These are phyloP conservation scores for Holacanthus passer DNA, from an alignment of 2,113 vertebrate species.

Conservation along the genomic window DNA sequence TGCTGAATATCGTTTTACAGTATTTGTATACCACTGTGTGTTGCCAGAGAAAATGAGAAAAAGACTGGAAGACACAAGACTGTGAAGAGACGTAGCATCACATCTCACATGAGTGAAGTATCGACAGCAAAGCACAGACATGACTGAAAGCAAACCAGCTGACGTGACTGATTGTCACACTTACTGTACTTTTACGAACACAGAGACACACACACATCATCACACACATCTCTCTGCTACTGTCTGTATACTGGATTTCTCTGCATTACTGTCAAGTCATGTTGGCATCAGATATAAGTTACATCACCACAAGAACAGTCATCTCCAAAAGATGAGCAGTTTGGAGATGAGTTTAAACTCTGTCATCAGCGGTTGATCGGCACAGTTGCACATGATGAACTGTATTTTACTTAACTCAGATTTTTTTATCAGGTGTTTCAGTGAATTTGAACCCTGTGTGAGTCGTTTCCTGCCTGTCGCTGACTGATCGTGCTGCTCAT, in stretches of 20 bases:
- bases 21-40: neutral
- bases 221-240: neutral
- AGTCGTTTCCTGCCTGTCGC: neutral
- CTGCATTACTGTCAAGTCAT: neutral
- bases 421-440: neutral
- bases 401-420: too few species aligned
- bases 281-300: neutral
- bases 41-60: too few species aligned
- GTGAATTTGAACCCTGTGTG: neutral
- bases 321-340: neutral
- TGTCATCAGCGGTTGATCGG: neutral
- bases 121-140: neutral
- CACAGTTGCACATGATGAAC: too few species aligned
- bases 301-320: neutral
- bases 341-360: neutral
- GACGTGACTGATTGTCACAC: neutral
- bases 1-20: neutral
- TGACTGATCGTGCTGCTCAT: neutral
- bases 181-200: neutral
- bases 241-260: fast-evolving
- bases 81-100: too few species aligned
- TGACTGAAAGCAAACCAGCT: too few species aligned
- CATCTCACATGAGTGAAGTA: too few species aligned
- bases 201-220: too few species aligned
- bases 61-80: too few species aligned